Conservation (phyloP, 1,140 invertebrate species). For the Nebria ingens region DNA sequence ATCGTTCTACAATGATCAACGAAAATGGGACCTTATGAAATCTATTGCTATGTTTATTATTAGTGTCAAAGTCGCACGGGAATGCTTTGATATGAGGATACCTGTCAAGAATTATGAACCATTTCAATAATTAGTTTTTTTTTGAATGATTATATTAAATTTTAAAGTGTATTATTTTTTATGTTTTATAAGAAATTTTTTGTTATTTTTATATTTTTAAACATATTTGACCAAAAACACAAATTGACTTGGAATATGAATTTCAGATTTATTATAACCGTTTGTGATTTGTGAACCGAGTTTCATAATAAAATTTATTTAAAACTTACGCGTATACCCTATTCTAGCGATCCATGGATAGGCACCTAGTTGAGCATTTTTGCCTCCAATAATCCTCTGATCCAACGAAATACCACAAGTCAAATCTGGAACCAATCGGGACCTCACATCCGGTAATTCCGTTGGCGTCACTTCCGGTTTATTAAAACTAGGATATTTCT, state of each 20-base stretch:
- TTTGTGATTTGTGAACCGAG: too few relatives aligned
- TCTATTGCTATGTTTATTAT: neutral
- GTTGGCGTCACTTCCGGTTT: neutral
- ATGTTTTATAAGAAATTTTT: too few relatives aligned
- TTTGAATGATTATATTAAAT: too few relatives aligned
- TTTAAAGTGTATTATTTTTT: too few relatives aligned
- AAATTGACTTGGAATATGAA: too few relatives aligned
- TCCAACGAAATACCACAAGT: slow-evolving; percentile 1
- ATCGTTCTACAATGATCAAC: neutral
- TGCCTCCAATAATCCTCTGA: neutral
- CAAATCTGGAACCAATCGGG: neutral
- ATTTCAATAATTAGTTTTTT: too few relatives aligned
- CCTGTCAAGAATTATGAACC: neutral
- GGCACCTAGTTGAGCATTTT: neutral
- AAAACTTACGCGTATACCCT: slow-evolving; percentile 1
- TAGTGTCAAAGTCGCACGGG: neutral
- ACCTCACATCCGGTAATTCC: neutral
- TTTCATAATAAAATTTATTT: too few relatives aligned
- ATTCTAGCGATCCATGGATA: neutral
- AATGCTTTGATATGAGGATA: neutral
- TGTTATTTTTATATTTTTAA: too few relatives aligned
- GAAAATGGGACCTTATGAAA: neutral
- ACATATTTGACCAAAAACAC: too few relatives aligned
- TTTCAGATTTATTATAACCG: too few relatives aligned
- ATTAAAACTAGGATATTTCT: too few relatives aligned